Base-by-base conservation (phyloP, 2,888 invertebrate genomes). In the Baronia brevicornis region DNA sequence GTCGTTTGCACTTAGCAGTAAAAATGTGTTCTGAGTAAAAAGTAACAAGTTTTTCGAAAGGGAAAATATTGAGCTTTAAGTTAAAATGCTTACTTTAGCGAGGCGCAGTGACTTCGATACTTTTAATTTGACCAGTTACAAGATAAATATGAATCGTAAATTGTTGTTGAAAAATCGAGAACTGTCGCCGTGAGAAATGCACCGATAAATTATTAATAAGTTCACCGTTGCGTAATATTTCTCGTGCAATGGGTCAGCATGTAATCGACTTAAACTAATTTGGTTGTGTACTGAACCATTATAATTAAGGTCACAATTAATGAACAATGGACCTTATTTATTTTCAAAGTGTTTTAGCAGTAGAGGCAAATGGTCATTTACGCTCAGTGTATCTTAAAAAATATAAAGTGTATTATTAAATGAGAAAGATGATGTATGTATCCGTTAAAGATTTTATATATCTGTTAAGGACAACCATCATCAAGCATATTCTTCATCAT, bases 1-100 rank as follows among this genome's bases (percentile, higher is more conserved):
- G 32, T 38, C 30, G 37, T 42, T 44, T 36, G 36, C 40, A 43
- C 39, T 41, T 40, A 43, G 41, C 37, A 34, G 36, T 41, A 37
- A 46, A 44, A 38, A 39, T 31, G 24, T 36, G 24, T 21, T 9
- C 3, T n/a, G 9, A 11, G 19, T 9, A 31, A 19, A 22, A 23
- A 36, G 8, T 15, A 12, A 6, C 28, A 22, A 11, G 26, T 27
- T 26, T 18, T 31, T 31, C 22, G 31, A 31, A 36, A 36, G 36
- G 27, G 27, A 31, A 36, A 31, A 19, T 32, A 28, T 15, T 15
- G 31, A 18, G 18, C 21, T 15, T 28, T 23, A 28, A 31, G 10
- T 28, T 20, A 20, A 31, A 36, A 31, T 28, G 31, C 14, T 31
- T 24, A 28, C 24, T 15, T 36, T 9, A 30, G 36, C 23, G 27